Evolutionary conservation across 2,888 invertebrate species (phyloP).

Genomic region (Cheilosia scutellata): DNA sequence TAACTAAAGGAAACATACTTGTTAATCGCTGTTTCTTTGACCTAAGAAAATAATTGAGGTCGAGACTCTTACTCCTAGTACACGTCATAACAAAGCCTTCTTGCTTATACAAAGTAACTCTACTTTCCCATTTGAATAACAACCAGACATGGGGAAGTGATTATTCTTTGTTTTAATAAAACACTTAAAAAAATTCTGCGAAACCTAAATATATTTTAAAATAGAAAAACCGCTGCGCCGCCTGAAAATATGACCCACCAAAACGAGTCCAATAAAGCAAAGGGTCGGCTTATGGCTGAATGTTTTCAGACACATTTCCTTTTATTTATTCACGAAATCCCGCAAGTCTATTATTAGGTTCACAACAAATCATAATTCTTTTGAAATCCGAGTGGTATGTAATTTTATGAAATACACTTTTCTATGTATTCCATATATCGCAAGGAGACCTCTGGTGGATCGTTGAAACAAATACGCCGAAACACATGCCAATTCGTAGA

Average conservation of each 20-base stretch:
- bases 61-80: too few relatives aligned
- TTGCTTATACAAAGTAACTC: too few relatives aligned
- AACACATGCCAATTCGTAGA: constrained; percentile 16
- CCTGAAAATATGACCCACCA: not conserved
- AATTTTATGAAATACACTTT: constrained; percentile 14
- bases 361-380: not conserved
- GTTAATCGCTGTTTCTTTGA: too few relatives aligned
- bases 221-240: not conserved
- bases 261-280: not conserved
- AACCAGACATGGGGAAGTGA: too few relatives aligned
- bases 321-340: not conserved
- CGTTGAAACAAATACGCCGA: not conserved
- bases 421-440: constrained; percentile 1
- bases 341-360: constrained; percentile 5
- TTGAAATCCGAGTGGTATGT: not conserved
- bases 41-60: too few relatives aligned
- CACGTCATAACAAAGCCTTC: too few relatives aligned
- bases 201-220: not conserved
- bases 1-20: too few relatives aligned
- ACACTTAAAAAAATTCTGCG: not conserved
- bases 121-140: too few relatives aligned
- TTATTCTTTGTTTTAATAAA: not conserved
- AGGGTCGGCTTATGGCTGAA: not conserved
- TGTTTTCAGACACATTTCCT: not conserved
- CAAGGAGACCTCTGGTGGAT: not conserved